Conservation (phyloP, 1,140 invertebrate species). For the Diabrotica undecimpunctata region DNA sequence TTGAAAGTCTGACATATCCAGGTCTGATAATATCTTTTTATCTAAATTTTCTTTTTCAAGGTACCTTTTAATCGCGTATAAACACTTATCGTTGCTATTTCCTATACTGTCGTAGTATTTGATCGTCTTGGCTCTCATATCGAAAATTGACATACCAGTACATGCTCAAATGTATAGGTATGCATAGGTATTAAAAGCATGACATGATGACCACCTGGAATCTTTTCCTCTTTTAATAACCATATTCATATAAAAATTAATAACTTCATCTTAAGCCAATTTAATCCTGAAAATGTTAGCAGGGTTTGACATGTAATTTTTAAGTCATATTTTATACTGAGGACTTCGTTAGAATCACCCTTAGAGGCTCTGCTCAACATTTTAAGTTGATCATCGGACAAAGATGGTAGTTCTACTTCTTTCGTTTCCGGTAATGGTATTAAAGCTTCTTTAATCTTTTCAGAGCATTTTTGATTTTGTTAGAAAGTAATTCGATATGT, state of each 20-base stretch:
- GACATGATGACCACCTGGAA: slow-evolving; percentile 63
- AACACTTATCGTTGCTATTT: slow-evolving; percentile 68
- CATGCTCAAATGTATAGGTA: slow-evolving; percentile 90
- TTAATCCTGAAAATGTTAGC: slow-evolving; percentile 71
- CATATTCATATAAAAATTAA: slow-evolving; percentile 90
- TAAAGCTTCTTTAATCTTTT: slow-evolving; percentile 39
- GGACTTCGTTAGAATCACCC: slow-evolving; percentile 49
- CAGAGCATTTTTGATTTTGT: slow-evolving; percentile 38
- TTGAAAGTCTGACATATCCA: slow-evolving; percentile 70
- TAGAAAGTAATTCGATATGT: slow-evolving; percentile 30
- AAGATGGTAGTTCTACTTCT: slow-evolving; percentile 49
- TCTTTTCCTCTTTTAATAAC: slow-evolving; percentile 69
- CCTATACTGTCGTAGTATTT: slow-evolving; percentile 94
- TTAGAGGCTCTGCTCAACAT: slow-evolving; percentile 51
- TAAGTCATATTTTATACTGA: slow-evolving; percentile 60
- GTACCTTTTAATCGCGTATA: slow-evolving; percentile 70
- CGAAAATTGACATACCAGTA: slow-evolving; percentile 75
- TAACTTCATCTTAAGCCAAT: slow-evolving; percentile 98
- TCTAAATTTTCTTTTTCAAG: slow-evolving; percentile 80
- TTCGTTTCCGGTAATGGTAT: slow-evolving; percentile 42
- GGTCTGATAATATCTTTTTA: slow-evolving; percentile 70
- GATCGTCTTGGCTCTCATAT: slow-evolving; percentile 8
- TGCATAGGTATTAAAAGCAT: slow-evolving; percentile 88
- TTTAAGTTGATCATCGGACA: slow-evolving; percentile 53
- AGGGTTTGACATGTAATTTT: slow-evolving; percentile 69